Evolutionary conservation across 1,140 invertebrate genomes (phyloP).

Genomic region (Habropoda laboriosa): DNA sequence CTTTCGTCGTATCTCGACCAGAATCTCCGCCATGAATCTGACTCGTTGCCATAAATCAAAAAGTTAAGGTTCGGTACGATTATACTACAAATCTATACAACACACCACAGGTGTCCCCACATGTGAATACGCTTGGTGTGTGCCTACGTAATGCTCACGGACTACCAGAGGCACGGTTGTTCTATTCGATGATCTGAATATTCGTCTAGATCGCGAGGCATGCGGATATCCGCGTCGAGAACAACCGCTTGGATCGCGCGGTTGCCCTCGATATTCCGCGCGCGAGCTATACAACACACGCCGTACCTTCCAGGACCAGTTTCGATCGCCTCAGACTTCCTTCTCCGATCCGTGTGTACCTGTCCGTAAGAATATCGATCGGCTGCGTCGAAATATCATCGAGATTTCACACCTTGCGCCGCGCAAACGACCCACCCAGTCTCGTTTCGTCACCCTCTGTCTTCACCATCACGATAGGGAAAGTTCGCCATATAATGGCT

Average conservation of each 20-base stretch:
- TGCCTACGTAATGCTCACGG: background rate
- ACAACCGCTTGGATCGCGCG: constrained; percentile 10
- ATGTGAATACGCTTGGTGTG: background rate
- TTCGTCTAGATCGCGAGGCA: constrained; percentile 27
- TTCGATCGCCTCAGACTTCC: background rate
- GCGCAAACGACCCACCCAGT: constrained; percentile 42
- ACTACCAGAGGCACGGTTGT: background rate
- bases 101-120: background rate
- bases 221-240: constrained; percentile 49
- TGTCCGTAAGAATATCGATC: background rate
- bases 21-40: no score
- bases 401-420: constrained; percentile 17
- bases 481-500: constrained; percentile 47
- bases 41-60: no score
- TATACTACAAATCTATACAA: background rate
- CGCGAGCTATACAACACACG: background rate
- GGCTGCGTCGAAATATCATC: constrained; percentile 23
- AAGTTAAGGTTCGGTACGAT: background rate
- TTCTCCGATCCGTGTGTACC: background rate
- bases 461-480: constrained; percentile 33
- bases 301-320: constrained; percentile 2
- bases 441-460: constrained; percentile 53
- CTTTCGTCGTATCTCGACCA: no score
- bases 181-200: constrained; percentile 32
- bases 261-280: constrained; percentile 31